Evolutionary conservation across 2,797 vertebrate species (phyloP).

Genomic region (Manis javanica): DNA sequence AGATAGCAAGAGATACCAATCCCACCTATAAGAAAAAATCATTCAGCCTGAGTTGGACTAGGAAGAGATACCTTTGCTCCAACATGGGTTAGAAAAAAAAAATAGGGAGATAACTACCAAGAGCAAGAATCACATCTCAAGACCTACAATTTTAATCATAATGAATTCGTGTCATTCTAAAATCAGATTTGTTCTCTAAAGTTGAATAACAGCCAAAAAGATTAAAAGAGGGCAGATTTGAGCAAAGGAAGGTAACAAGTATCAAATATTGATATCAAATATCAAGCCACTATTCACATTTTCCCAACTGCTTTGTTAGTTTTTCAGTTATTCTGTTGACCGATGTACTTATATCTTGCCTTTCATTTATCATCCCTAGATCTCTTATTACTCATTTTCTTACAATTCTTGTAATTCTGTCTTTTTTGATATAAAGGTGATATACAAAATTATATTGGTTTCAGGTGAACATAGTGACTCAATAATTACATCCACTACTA

Average conservation of each 20-base stretch:
- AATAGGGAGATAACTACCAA: neutral
- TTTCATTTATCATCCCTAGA: neutral
- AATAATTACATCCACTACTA: no score
- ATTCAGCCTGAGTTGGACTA: neutral
- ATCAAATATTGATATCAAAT: neutral
- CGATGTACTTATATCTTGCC: neutral
- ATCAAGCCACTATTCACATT: neutral
- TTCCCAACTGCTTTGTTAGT: neutral
- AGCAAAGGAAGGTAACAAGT: neutral
- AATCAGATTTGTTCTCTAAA: neutral
- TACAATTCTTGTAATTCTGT: neutral
- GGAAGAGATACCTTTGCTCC: neutral
- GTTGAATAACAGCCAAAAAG: neutral
- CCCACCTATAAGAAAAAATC: neutral
- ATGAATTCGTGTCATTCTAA: neutral
- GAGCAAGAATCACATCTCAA: neutral
- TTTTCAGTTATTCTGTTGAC: neutral
- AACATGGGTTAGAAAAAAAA: conserved; percentile 14
- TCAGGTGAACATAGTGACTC: no score
- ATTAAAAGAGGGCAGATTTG: conserved; percentile 6
- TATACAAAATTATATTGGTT: no score
- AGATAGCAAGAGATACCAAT: neutral
- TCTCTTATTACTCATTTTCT: conserved; percentile 25
- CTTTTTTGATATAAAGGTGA: neutral
- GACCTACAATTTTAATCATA: neutral